phyloP scores from a whole-genome alignment of 1,140 invertebrate species.

The Psilanteris sp. region DNA sequence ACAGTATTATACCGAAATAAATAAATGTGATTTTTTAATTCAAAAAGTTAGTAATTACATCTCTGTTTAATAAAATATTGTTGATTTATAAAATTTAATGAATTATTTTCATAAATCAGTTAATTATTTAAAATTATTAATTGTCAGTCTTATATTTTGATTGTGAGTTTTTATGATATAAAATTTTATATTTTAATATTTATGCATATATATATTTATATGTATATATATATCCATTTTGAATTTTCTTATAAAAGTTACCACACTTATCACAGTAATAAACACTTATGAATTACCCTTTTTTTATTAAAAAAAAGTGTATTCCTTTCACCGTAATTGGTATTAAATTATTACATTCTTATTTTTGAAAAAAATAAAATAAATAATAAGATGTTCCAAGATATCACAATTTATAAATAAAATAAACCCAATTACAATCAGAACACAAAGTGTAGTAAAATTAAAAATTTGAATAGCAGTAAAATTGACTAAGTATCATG shows the following conservation, averaged over 20 bases:
- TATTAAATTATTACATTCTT: conserved; percentile 17
- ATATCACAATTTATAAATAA: neutral
- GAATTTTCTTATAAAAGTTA: conserved; percentile 7
- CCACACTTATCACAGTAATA: conserved; percentile 36
- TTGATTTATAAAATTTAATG: too few relatives aligned
- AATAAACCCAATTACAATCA: too few relatives aligned
- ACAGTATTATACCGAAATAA: too few relatives aligned
- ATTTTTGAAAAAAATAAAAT: conserved; percentile 31
- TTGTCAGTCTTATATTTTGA: conserved; percentile 24
- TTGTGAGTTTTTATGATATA: conserved; percentile 8
- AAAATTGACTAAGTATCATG: conserved; percentile 4
- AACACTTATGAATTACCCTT: conserved; percentile 7
- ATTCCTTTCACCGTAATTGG: neutral
- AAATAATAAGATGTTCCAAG: conserved; percentile 1
- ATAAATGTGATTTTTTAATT: too few relatives aligned
- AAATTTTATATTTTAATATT: neutral
- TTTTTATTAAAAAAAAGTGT: conserved; percentile 23
- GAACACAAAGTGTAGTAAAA: conserved; percentile 9
- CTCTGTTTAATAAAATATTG: too few relatives aligned
- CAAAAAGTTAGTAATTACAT: too few relatives aligned
- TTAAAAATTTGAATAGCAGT: neutral
- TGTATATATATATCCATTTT: too few relatives aligned
- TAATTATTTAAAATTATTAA: too few relatives aligned
- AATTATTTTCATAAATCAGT: too few relatives aligned
- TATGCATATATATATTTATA: neutral